Percentiles rank a stretch among this genome's conserved stretches.
Evolutionary conservation across 2,113 vertebrate genomes (phyloP).

Genomic region (sheep (Ovis aries)): DNA sequence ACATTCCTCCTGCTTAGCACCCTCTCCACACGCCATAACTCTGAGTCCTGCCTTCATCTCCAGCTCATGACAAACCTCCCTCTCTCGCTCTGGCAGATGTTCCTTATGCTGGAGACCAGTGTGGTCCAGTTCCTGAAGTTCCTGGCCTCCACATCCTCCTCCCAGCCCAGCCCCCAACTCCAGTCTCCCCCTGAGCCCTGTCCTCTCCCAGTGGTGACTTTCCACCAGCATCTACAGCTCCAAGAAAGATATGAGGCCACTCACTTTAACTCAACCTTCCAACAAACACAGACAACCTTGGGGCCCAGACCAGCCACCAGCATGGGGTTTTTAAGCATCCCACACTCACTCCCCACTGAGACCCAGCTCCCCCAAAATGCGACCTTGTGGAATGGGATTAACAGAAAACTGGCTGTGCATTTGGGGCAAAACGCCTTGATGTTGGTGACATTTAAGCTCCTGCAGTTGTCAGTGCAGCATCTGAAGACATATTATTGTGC

Average conservation of each 20-base stretch:
- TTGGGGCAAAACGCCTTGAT: constrained; percentile 38
- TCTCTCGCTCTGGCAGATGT: background rate
- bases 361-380: background rate
- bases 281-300: background rate
- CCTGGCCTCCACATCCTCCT: background rate
- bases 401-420: constrained; percentile 10
- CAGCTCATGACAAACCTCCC: background rate
- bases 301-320: background rate
- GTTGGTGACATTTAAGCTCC: constrained; percentile 63
- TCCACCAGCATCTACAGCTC: background rate
- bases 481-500: constrained; percentile 56
- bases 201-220: too few relatives aligned
- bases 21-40: background rate
- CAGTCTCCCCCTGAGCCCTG: too few relatives aligned
- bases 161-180: rapidly evolving
- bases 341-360: background rate
- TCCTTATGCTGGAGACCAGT: background rate
- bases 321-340: background rate
- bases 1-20: background rate
- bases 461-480: constrained; percentile 48
- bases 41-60: background rate
- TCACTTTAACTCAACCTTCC: background rate
- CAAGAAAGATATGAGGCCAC: background rate
- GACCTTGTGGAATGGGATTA: background rate
- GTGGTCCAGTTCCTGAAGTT: background rate